Percentiles rank a stretch among this genome's conserved stretches.
Evolutionary conservation across 92 coral and sea anemone genomes (phyloP).

Genomic region (Palythoa grandiflora): DNA sequence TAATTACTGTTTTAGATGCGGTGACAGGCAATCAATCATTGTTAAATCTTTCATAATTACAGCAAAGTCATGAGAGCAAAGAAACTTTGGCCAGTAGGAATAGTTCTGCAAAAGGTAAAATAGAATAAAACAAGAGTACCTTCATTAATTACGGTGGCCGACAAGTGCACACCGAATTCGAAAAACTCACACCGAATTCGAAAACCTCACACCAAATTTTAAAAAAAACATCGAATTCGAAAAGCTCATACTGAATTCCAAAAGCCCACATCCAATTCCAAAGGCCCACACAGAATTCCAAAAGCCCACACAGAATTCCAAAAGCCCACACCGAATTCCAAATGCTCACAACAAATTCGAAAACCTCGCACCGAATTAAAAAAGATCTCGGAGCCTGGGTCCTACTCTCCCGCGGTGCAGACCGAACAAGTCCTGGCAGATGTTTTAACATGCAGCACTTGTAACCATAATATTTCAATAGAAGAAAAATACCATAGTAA

Average conservation of each 20-base stretch:
- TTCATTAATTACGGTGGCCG: slow-evolving; percentile 5
- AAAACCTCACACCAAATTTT: slow-evolving; percentile 35
- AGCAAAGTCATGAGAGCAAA: neutral
- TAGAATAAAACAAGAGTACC: slow-evolving; percentile 4
- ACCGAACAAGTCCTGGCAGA: slow-evolving; percentile 32
- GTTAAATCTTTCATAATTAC: slow-evolving; percentile 5
- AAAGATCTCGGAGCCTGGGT: neutral
- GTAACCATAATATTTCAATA: slow-evolving; percentile 1
- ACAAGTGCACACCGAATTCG: neutral
- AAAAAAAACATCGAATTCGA: neutral
- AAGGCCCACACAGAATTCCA: neutral
- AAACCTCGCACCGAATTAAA: neutral
- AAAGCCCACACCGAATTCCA: neutral
- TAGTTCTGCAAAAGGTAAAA: slow-evolving; percentile 2
- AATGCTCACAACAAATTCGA: neutral
- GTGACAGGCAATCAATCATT: neutral
- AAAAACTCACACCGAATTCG: slow-evolving; percentile 11
- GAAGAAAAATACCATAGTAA: neutral
- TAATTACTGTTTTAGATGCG: neutral
- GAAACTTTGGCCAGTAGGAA: slow-evolving; percentile 6
- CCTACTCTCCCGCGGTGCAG: slow-evolving; percentile 15
- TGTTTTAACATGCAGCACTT: slow-evolving; percentile 14
- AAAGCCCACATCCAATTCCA: neutral
- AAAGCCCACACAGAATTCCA: slow-evolving; percentile 7
- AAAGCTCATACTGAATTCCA: slow-evolving; percentile 36